Base-by-base conservation (phyloP, 2,797 vertebrate species). In the Florisuga fusca region DNA sequence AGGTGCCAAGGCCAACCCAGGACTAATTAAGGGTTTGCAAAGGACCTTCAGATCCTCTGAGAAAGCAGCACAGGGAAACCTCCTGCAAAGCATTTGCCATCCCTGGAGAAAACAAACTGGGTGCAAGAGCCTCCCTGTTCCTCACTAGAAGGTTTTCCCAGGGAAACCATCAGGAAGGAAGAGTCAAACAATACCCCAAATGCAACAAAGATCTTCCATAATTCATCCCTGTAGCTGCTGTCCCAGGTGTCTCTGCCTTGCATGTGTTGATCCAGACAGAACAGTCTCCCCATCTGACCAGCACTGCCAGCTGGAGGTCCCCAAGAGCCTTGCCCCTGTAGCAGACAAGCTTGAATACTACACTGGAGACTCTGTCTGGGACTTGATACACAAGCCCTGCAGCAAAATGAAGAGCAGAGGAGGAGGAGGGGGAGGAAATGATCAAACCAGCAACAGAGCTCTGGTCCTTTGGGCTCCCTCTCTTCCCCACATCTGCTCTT, bases 371-470 rank as follows among this genome's bases (percentile, higher is more conserved):
- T 36, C 43, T 22, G 31, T 5, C n/a, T 75, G 46, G 46, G 45
- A 55, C 7, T 46, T 6, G 3, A 23, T 13, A 54, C 18, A 10
- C 27, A 66, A 85, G 33, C 10, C 31, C 36, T 53, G 31, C 6
- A n/a, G 31, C 48, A 82, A 76, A 93, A 54, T 1, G 7, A 92
- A 68, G 12, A 38, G 17, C 0, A 1, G 29, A 29, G 14, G 3
- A 3, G 4, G 26, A 29, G 22, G 17, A 29, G 29, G 4, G 6
- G 3, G 18, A 12, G 14, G 3, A 4, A 41, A n/a, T 36, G n/a
- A 20, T 69, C 17, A 66, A 74, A 26, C 3, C 41, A 87, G 23
- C 53, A 38, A 25, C 1, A 1, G 25, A 45, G 45, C 53, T 59
- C 48, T 25, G 43, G 46, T 68, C 18, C n/a, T 48, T 20, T 20